Percentiles rank a stretch among this genome's conserved stretches.
These are phyloP conservation scores for Gadopsis marmoratus DNA, from an alignment of 2,797 vertebrate species.

Conservation along the genomic window DNA sequence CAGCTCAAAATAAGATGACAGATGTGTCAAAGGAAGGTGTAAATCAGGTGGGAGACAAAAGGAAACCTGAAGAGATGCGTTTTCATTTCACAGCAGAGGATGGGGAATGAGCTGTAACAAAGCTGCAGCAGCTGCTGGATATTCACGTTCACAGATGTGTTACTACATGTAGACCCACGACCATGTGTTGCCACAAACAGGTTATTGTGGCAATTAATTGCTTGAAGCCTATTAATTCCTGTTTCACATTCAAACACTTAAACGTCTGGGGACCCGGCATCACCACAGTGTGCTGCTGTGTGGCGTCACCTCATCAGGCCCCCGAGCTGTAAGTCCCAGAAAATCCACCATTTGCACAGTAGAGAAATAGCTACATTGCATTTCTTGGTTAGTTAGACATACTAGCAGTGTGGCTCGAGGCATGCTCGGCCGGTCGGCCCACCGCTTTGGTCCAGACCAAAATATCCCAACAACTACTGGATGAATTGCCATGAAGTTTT, in stretches of 20 bases:
- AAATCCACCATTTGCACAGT: constrained; percentile 16
- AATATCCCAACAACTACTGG: background rate
- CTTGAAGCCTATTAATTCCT: constrained; percentile 7
- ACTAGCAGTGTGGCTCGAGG: background rate
- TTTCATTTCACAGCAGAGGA: background rate
- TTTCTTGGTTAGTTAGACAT: background rate
- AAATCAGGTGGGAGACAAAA: background rate
- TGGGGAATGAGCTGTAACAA: background rate
- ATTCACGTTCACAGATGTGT: constrained; percentile 8
- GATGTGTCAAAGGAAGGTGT: background rate
- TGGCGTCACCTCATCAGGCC: background rate
- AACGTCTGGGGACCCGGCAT: constrained; percentile 19
- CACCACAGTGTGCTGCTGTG: constrained; percentile 1
- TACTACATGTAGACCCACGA: background rate
- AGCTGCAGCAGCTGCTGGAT: constrained; percentile 27
- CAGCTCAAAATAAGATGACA: background rate
- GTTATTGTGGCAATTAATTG: constrained; percentile 13
- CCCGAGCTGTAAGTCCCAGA: constrained; percentile 26
- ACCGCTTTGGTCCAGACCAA: background rate
- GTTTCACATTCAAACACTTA: constrained; percentile 18
- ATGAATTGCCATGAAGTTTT: background rate
- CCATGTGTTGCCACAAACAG: constrained; percentile 18
- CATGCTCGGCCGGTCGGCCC: background rate
- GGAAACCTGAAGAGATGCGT: background rate
- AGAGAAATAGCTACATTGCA: constrained; percentile 8